phyloP scores from a whole-genome alignment of 2,888 invertebrate genomes.

The Nephrotoma guestfalica region DNA sequence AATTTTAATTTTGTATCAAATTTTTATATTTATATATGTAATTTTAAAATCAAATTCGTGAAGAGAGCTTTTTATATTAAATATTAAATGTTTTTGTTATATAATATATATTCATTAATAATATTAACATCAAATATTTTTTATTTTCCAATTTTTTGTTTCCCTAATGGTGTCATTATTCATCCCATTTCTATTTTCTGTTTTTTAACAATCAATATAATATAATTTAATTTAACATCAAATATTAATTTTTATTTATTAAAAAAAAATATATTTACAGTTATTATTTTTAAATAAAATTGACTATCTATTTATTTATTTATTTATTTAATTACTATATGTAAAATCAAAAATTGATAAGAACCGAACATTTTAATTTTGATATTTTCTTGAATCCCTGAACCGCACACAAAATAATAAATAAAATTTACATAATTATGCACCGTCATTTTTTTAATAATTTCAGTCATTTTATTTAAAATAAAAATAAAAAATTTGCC shows the following conservation, averaged over 20 bases:
- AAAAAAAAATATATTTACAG: background rate
- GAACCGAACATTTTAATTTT: background rate
- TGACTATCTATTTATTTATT: background rate
- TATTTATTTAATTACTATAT: background rate
- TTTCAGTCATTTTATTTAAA: background rate
- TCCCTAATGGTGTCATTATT: conserved; percentile 1
- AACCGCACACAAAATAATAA: background rate
- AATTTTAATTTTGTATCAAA: background rate
- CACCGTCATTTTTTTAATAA: background rate
- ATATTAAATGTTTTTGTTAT: background rate
- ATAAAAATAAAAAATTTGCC: background rate
- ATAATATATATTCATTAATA: background rate
- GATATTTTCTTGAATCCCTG: background rate
- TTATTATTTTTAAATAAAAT: background rate
- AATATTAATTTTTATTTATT: background rate
- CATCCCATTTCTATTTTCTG: background rate
- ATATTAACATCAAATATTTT: background rate
- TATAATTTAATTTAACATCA: background rate
- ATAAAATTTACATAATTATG: background rate
- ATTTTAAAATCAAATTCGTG: conserved; percentile 1
- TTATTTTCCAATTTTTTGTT: background rate
- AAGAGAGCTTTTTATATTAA: background rate
- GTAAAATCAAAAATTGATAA: background rate
- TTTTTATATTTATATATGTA: background rate
- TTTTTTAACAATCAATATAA: background rate